phyloP scores from a whole-genome alignment of 2,888 invertebrate species.

The Gnatocerus cornutus region DNA sequence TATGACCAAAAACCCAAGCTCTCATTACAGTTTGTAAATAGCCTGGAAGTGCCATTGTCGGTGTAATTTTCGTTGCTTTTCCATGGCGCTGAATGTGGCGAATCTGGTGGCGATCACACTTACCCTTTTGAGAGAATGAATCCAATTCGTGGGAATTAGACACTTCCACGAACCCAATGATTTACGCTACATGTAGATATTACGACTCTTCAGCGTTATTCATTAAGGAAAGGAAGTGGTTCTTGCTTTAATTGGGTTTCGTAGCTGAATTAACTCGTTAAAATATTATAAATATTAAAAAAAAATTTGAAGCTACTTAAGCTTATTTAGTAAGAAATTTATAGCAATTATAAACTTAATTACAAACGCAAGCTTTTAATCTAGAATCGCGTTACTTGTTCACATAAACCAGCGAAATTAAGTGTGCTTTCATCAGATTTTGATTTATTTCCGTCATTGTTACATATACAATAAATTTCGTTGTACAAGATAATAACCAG shows the following conservation, averaged over 20 bases:
- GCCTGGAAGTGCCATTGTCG: no score
- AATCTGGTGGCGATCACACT: no score
- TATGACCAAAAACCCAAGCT: no score
- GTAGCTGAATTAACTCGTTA: conserved; percentile 29
- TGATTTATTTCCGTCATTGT: conserved; percentile 16
- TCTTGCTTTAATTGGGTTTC: conserved; percentile 31
- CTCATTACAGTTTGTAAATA: no score
- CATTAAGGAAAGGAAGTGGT: conserved; percentile 41
- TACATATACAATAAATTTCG: conserved; percentile 15
- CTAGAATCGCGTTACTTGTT: neutral
- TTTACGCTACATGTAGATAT: conserved; percentile 29
- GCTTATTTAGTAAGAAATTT: conserved; percentile 11
- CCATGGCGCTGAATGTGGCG: no score
- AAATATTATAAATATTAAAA: conserved; percentile 28
- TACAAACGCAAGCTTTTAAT: neutral
- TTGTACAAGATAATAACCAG: conserved; percentile 20
- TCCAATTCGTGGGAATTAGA: conserved; percentile 4
- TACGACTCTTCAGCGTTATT: conserved; percentile 24
- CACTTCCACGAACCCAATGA: conserved; percentile 20
- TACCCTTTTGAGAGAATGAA: no score
- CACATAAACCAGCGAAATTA: no score
- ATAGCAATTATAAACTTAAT: conserved; percentile 15
- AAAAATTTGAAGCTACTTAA: conserved; percentile 17
- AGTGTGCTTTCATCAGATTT: neutral
- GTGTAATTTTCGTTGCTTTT: no score